phyloP scores from a whole-genome alignment of 2,113 vertebrate genomes.

The Tachycineta bicolor region DNA sequence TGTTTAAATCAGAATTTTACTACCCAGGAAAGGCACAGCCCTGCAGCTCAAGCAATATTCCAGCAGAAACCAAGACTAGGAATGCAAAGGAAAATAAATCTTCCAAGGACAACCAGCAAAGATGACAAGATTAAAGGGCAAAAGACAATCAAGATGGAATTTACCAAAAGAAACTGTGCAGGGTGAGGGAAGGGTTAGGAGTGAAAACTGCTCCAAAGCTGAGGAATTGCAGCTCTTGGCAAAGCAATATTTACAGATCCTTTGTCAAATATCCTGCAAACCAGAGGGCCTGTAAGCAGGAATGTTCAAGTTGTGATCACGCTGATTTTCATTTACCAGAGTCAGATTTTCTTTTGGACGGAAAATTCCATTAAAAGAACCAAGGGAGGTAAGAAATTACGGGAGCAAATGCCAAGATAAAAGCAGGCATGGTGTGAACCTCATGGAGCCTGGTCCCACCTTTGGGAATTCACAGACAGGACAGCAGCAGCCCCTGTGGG shows the following conservation, averaged over 20 bases:
- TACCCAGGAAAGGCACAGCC: not conserved
- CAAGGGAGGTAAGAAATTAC: not conserved
- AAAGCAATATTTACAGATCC: not conserved
- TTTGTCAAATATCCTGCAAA: not conserved
- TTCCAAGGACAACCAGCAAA: not conserved
- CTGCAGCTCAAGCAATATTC: not conserved
- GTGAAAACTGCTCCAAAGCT: not conserved
- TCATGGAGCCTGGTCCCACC: fast-evolving
- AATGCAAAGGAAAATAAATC: not conserved
- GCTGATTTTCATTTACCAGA: not conserved
- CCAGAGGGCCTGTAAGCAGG: not conserved
- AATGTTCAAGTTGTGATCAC: not conserved
- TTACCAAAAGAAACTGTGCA: not conserved
- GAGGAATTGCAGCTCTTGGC: not conserved
- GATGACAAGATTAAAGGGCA: not conserved
- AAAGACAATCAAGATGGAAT: not conserved
- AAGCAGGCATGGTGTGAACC: fast-evolving
- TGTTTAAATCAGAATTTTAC: not conserved
- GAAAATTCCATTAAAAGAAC: not conserved
- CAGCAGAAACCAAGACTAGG: not conserved
- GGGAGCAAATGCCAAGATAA: fast-evolving
- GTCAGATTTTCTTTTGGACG: not conserved
- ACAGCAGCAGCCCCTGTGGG: not conserved
- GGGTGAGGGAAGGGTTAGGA: not conserved
- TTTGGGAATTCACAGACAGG: not conserved